phyloP scores from a whole-genome alignment of 1,140 invertebrate genomes.

The Caenorhabditis remanei region DNA sequence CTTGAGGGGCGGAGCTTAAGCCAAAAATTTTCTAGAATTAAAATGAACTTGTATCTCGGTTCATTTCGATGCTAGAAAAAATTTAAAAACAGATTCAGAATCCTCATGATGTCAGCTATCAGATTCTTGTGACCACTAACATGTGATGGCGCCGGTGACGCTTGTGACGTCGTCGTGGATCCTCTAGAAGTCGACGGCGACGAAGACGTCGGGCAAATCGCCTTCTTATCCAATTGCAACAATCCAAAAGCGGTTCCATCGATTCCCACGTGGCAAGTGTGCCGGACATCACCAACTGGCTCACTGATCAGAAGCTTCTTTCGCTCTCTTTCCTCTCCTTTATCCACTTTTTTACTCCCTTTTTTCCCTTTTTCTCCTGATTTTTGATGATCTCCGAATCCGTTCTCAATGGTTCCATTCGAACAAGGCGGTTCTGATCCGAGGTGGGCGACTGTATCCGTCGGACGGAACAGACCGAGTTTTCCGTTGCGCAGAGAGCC shows the following conservation, averaged over 20 bases:
- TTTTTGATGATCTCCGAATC: constrained; percentile 21
- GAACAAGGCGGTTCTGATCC: constrained; percentile 78
- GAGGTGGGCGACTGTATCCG: constrained; percentile 88
- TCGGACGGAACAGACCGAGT: constrained; percentile 89
- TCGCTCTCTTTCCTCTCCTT: constrained; percentile 82
- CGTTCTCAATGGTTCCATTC: constrained; percentile 17
- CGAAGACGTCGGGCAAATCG: constrained; percentile 32
- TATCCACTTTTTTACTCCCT: constrained; percentile 79
- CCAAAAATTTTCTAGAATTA: background rate
- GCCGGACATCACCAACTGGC: constrained; percentile 95
- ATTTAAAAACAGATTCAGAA: too few species aligned
- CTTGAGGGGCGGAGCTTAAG: too few species aligned
- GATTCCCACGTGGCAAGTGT: constrained; percentile 94
- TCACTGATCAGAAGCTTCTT: constrained; percentile 86
- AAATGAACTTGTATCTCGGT: too few species aligned
- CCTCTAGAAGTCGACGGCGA: constrained; percentile 24
- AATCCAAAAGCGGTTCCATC: constrained; percentile 94
- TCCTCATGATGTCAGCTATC: too few species aligned
- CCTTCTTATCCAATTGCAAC: constrained; percentile 62
- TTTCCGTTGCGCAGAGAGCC: constrained; percentile 86
- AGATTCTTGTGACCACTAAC: background rate
- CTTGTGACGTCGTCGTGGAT: background rate
- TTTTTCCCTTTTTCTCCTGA: constrained; percentile 58
- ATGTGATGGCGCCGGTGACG: constrained; percentile 24
- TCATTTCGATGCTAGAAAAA: too few species aligned